Evolutionary conservation across 2,113 vertebrate species (phyloP), one percentile per base, ranked within the genome.

Genomic region (Chloropsis cyanopogon): DNA sequence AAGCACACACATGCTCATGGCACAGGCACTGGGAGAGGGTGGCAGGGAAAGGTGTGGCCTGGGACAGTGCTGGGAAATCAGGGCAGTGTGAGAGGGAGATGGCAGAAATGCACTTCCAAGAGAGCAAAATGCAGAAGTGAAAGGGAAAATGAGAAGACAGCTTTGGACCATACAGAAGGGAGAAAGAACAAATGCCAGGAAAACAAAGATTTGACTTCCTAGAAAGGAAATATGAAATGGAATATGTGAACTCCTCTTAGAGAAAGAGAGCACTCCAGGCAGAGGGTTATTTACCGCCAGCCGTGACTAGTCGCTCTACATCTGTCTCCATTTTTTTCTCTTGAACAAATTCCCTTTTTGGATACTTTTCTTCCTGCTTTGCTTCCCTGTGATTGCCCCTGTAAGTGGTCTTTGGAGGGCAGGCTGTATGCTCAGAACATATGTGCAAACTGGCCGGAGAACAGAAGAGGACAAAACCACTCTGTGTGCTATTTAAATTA

Each of bases 351-450:
- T 96, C 94, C 88, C 90, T 90, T 96, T 96, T 90, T 95, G 96
- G 95, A 94, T 93, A 96, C 92, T 95, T 94, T 92, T 94, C 95
- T 95, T 93, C 90, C 90, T 93, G 93, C 95, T 93, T 95, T 93
- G 82, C 92, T 97, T 97, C 95, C 95, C 93, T 82, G 88, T 88
- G 94, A 95, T 95, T 97, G 95, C 95, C 95, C 90, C 92, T 81
- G 72, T 96, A 96, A 96, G 92, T 96, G 95, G 95, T 96, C 96
- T 96, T 95, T 79, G 90, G 95, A 96, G 96, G 95, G 93, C 95
- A 93, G 88, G 82, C 94, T 94, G 90, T 90, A 88, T 96, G 78
- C 95, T 95, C 93, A 68, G 93, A 95, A 90, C 92, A 96, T 96
- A 96, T 94, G 92, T 96, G 95, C 94, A 95, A 94, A 96, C 93